Conservation (phyloP, 2,888 invertebrate species). For the Aspidiotus destructor region DNA sequence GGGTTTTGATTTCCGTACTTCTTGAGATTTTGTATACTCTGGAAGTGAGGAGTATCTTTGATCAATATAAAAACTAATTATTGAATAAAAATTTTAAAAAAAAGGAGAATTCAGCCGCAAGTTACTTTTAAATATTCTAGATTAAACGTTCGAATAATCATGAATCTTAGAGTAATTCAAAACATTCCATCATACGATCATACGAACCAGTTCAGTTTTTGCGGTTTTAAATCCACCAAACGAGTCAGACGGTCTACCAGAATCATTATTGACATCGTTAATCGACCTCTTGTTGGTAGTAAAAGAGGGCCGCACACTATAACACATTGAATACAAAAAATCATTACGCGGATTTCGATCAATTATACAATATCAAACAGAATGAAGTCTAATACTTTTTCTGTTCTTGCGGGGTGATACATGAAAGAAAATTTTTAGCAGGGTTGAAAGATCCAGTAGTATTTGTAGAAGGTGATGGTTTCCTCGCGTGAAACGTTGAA, state of each 20-base stretch:
- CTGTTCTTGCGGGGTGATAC: neutral
- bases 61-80: neutral
- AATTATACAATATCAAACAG: no score
- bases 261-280: neutral
- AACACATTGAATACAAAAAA: no score
- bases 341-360: no score
- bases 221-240: conserved; percentile 34
- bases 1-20: conserved; percentile 16
- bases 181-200: neutral
- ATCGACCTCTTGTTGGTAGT: neutral
- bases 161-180: neutral
- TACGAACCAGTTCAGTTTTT: conserved; percentile 35
- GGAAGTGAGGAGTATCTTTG: neutral
- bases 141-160: neutral
- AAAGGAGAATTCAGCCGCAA: neutral
- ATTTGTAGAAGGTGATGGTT: neutral
- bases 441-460: neutral
- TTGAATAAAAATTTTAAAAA: neutral
- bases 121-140: neutral
- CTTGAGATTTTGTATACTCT: conserved; percentile 34
- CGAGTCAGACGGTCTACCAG: neutral
- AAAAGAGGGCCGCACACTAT: neutral
- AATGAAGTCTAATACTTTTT: neutral
- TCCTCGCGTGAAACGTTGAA: no score
- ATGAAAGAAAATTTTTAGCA: neutral